A percentile compares a stretch with the other conserved stretches of the same genome.
These are phyloP conservation scores for Eupithecia abbreviata DNA, from an alignment of 2,888 invertebrate genomes.

Conservation along the genomic window DNA sequence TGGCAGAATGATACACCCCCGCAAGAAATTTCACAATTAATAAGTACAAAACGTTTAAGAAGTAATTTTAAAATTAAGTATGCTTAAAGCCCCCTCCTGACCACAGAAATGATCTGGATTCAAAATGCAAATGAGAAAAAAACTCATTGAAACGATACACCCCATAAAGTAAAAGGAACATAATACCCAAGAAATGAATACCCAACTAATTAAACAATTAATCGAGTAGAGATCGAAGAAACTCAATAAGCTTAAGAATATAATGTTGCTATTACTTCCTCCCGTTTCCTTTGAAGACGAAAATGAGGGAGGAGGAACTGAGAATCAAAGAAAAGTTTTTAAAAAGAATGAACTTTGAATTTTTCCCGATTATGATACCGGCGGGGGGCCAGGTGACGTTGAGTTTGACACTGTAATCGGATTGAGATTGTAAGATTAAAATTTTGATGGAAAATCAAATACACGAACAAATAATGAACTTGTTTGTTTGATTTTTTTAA, in stretches of 20 bases:
- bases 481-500: conserved; percentile 7
- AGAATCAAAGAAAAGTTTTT: conserved; percentile 67
- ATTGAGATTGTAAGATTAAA: conserved; percentile 20
- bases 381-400: conserved; percentile 66
- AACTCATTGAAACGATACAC: conserved; percentile 20
- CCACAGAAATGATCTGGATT: conserved; percentile 9
- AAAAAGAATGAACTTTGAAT: conserved; percentile 64
- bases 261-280: conserved; percentile 78
- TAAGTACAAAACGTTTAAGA: background rate
- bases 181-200: conserved; percentile 37
- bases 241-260: conserved; percentile 54
- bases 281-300: conserved; percentile 64
- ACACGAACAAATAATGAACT: conserved; percentile 6
- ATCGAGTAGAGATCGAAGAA: conserved; percentile 39
- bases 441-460: conserved; percentile 27
- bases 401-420: conserved; percentile 27
- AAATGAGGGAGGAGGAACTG: conserved; percentile 59
- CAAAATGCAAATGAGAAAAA: conserved; percentile 15
- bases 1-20: background rate
- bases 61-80: background rate
- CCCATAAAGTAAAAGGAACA: conserved; percentile 14
- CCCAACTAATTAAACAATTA: conserved; percentile 47
- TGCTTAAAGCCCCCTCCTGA: background rate
- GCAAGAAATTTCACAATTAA: background rate
- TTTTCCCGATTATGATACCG: conserved; percentile 73